Percentiles rank a stretch among this genome's conserved stretches.
phyloP scores from a whole-genome alignment of 2,888 invertebrate species.

The Drosophila neoperkinsi region DNA sequence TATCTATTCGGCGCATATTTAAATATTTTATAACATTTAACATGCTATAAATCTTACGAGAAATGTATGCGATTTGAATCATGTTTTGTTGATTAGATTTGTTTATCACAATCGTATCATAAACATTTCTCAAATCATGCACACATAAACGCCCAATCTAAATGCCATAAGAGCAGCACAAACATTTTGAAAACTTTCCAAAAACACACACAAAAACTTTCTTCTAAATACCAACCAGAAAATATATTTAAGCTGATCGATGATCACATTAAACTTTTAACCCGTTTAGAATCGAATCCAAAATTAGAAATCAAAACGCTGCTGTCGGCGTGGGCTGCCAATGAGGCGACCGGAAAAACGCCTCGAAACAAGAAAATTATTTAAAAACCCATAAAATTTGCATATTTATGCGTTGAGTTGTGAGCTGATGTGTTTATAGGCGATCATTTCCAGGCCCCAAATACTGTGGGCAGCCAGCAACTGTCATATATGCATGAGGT shows the following conservation, averaged over 20 bases:
- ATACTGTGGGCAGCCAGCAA: slow-evolving; percentile 58
- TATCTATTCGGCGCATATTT: slow-evolving; percentile 19
- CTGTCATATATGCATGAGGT: slow-evolving; percentile 70
- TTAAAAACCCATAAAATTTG: slow-evolving; percentile 77
- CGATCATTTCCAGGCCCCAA: slow-evolving; percentile 35
- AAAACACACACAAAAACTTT: slow-evolving; percentile 46
- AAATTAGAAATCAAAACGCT: slow-evolving; percentile 55
- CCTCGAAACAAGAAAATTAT: slow-evolving; percentile 66
- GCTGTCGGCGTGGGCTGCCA: slow-evolving; percentile 63
- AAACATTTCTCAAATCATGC: slow-evolving; percentile 63
- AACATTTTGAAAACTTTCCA: slow-evolving; percentile 65
- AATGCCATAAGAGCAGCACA: slow-evolving; percentile 57
- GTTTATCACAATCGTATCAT: slow-evolving; percentile 57
- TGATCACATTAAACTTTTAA: slow-evolving; percentile 68
- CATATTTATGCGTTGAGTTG: slow-evolving; percentile 72
- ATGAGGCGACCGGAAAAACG: slow-evolving; percentile 62
- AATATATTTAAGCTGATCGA: slow-evolving; percentile 59
- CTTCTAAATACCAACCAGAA: slow-evolving; percentile 35
- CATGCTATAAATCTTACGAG: slow-evolving; percentile 36
- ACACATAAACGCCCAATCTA: slow-evolving; percentile 73
- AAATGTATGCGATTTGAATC: slow-evolving; percentile 24
- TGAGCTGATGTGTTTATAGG: slow-evolving; percentile 73
- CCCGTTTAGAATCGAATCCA: slow-evolving; percentile 65
- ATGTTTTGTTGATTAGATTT: slow-evolving; percentile 63
- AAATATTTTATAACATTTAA: slow-evolving; percentile 24